phyloP scores from a whole-genome alignment of 2,888 invertebrate genomes.

The Drosophila lacicola region DNA sequence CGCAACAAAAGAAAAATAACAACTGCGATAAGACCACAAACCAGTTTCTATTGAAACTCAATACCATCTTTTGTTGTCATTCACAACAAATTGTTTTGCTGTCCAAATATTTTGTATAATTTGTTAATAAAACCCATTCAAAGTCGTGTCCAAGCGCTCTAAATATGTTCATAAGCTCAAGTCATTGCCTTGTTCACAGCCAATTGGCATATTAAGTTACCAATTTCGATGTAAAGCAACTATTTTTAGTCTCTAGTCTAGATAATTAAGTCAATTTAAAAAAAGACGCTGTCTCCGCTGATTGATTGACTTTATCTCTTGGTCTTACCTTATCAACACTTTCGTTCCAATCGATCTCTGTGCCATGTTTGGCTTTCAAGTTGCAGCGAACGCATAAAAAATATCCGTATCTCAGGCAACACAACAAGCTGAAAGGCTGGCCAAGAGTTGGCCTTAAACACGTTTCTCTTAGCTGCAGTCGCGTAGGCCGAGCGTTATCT shows the following conservation, averaged over 20 bases:
- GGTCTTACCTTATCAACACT: slow-evolving; percentile 67
- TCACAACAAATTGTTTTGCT: slow-evolving; percentile 36
- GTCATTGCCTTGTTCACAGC: slow-evolving; percentile 41
- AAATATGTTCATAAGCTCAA: slow-evolving; percentile 36
- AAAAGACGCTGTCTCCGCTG: slow-evolving; percentile 67
- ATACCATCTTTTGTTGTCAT: slow-evolving; percentile 43
- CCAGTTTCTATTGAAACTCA: slow-evolving; percentile 47
- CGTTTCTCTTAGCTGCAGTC: slow-evolving; percentile 44
- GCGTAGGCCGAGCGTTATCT: slow-evolving; percentile 55
- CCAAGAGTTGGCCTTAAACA: slow-evolving; percentile 46
- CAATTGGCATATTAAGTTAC: slow-evolving; percentile 66
- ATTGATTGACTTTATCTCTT: slow-evolving; percentile 76
- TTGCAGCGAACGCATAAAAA: slow-evolving; percentile 57
- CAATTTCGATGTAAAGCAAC: slow-evolving; percentile 51
- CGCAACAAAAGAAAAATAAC: slow-evolving; percentile 3
- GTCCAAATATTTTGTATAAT: slow-evolving; percentile 55
- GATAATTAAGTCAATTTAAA: slow-evolving; percentile 74
- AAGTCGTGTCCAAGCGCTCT: slow-evolving; percentile 32
- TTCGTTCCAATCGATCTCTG: slow-evolving; percentile 42
- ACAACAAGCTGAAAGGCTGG: slow-evolving; percentile 30
- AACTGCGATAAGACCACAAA: slow-evolving; percentile 17
- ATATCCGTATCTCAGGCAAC: slow-evolving; percentile 33
- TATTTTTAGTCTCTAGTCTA: slow-evolving; percentile 55
- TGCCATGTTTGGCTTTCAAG: slow-evolving; percentile 59
- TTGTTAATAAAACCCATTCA: slow-evolving; percentile 56